A percentile compares a stretch with the other conserved stretches of the same genome.
These are phyloP conservation scores for Diarsia dahlii DNA, from an alignment of 2,888 invertebrate species.

Conservation along the genomic window DNA sequence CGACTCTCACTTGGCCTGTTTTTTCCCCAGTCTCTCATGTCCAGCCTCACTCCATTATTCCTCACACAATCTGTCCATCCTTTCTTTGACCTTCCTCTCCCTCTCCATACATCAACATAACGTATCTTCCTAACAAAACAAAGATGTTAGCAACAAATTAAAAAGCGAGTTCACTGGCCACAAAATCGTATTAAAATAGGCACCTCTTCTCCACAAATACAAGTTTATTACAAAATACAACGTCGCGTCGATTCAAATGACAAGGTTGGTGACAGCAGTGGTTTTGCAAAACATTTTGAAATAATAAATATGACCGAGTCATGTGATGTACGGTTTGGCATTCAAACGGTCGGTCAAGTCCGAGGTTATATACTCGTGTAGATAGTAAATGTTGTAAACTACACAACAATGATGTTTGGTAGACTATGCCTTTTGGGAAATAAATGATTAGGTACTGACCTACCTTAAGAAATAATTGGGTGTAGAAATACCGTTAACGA, in stretches of 20 bases:
- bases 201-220: constrained; percentile 7
- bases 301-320: constrained; percentile 37
- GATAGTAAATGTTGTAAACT: constrained; percentile 11
- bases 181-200: constrained; percentile 26
- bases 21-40: too few species aligned
- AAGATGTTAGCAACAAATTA: not conserved
- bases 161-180: constrained; percentile 36
- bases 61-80: too few species aligned
- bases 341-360: constrained; percentile 63
- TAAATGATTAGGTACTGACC: not conserved
- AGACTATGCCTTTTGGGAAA: not conserved
- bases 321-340: constrained; percentile 57
- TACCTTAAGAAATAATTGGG: not conserved
- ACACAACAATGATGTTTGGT: not conserved
- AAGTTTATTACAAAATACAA: constrained; percentile 20
- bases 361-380: constrained; percentile 48
- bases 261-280: constrained; percentile 53
- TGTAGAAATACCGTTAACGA: too few species aligned
- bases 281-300: constrained; percentile 60
- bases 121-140: too few species aligned
- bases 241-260: constrained; percentile 45
- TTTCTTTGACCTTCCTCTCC: too few species aligned
- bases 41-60: too few species aligned
- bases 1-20: too few species aligned
- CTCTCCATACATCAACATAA: too few species aligned